Percentiles rank a stretch among this genome's conserved stretches.
These are phyloP conservation scores for Corydoras maculifer DNA, from an alignment of 2,113 vertebrate genomes.

Conservation along the genomic window DNA sequence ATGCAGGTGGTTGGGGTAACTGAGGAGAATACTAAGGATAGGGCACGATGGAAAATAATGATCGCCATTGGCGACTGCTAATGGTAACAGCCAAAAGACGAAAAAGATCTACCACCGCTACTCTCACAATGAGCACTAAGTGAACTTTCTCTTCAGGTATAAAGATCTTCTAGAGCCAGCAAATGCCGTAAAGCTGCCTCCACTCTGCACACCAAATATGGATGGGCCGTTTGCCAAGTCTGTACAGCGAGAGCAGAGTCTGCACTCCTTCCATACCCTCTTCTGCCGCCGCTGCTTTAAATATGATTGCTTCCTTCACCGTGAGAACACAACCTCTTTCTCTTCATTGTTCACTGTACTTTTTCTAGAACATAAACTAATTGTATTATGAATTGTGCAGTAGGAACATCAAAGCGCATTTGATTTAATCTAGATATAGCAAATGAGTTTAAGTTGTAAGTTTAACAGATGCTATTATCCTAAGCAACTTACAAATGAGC, in stretches of 20 bases:
- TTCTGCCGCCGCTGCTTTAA: slow-evolving; percentile 98
- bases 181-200: slow-evolving; percentile 79
- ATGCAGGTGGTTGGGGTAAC: too few species aligned
- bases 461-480: too few species aligned
- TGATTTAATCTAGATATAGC: too few species aligned
- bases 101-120: too few species aligned
- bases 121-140: too few species aligned
- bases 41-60: too few species aligned
- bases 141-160: slow-evolving; percentile 67
- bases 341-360: background rate
- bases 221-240: slow-evolving; percentile 92
- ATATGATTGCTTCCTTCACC: slow-evolving; percentile 97
- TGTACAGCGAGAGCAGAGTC: slow-evolving; percentile 90
- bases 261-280: slow-evolving; percentile 96
- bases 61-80: too few species aligned
- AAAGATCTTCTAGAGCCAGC: slow-evolving; percentile 86
- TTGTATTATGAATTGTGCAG: too few species aligned
- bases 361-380: background rate
- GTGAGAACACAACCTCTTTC: slow-evolving; percentile 54
- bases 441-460: too few species aligned
- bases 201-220: slow-evolving; percentile 94
- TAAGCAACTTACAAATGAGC: too few species aligned
- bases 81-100: background rate
- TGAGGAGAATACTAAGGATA: too few species aligned
- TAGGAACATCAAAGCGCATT: too few species aligned